These are phyloP conservation scores for Orthonychiurus folsomi DNA, from an alignment of 2,888 invertebrate species.

Conservation along the genomic window DNA sequence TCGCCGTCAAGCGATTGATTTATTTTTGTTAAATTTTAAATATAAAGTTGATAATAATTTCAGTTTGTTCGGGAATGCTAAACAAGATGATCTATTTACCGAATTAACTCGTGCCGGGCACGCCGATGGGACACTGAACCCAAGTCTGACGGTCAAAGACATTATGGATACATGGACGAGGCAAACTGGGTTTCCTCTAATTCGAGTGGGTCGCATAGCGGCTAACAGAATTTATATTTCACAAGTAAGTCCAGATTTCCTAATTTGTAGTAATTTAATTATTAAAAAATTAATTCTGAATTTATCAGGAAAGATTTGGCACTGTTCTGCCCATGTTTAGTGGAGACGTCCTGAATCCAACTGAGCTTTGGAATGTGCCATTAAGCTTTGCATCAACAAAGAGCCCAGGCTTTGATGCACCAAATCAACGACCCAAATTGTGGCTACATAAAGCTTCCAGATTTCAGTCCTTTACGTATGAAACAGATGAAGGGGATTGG, in stretches of 20 bases:
- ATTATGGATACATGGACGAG: conserved; percentile 47
- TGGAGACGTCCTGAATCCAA: not conserved
- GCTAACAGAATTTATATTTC: not conserved
- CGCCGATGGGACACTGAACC: conserved; percentile 48
- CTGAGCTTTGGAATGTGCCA: not conserved
- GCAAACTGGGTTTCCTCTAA: conserved; percentile 43
- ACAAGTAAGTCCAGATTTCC: not conserved
- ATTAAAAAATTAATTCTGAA: too few relatives aligned
- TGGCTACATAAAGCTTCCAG: not conserved
- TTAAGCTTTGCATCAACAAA: not conserved
- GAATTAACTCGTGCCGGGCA: conserved; percentile 62
- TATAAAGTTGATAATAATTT: too few relatives aligned
- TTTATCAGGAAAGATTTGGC: not conserved
- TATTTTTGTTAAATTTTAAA: too few relatives aligned
- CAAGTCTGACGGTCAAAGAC: conserved; percentile 53
- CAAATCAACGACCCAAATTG: not conserved
- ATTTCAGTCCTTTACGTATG: not conserved
- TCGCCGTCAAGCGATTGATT: too few relatives aligned
- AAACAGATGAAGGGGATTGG: not conserved
- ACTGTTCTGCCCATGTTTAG: not conserved
- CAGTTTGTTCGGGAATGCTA: not conserved
- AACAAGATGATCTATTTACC: conserved; percentile 71
- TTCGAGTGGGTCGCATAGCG: not conserved
- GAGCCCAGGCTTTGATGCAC: not conserved
- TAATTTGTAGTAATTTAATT: too few relatives aligned